A percentile compares a stretch with the other conserved stretches of the same genome.
Evolutionary conservation across 2,113 vertebrate genomes (phyloP).

Genomic region (Perca fluviatilis): DNA sequence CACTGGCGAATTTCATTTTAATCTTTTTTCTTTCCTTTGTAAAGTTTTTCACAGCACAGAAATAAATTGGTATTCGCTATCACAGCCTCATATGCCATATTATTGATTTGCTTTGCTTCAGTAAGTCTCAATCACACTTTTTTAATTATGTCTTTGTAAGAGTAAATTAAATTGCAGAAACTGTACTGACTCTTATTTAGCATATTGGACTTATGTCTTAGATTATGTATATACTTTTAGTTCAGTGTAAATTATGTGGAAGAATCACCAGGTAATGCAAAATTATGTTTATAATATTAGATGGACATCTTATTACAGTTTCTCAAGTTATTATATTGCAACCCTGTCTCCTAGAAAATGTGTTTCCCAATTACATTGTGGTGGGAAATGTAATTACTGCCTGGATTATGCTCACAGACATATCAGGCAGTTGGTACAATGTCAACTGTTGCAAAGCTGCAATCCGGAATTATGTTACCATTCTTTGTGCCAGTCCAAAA

Average conservation of each 20-base stretch:
- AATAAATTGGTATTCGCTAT: fast-evolving
- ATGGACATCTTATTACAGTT: background rate
- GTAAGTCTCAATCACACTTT: background rate
- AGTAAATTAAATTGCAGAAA: background rate
- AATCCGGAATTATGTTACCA: background rate
- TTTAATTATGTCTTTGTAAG: background rate
- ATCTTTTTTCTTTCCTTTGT: background rate
- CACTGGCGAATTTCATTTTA: background rate
- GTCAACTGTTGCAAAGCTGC: background rate
- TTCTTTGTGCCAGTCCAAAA: background rate
- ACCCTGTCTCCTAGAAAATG: background rate
- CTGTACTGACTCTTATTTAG: too few relatives aligned
- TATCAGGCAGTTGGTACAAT: background rate
- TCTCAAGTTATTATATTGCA: background rate
- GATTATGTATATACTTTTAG: background rate
- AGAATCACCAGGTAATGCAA: background rate
- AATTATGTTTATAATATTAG: background rate
- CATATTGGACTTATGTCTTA: too few relatives aligned
- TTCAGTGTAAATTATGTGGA: background rate
- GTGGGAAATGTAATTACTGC: background rate
- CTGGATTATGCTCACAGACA: background rate
- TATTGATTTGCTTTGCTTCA: background rate
- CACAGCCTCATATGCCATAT: background rate
- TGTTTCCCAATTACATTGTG: background rate
- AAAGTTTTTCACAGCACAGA: background rate